Evolutionary conservation across 1,140 invertebrate genomes (phyloP).

Genomic region (Chrysoperla carnea): DNA sequence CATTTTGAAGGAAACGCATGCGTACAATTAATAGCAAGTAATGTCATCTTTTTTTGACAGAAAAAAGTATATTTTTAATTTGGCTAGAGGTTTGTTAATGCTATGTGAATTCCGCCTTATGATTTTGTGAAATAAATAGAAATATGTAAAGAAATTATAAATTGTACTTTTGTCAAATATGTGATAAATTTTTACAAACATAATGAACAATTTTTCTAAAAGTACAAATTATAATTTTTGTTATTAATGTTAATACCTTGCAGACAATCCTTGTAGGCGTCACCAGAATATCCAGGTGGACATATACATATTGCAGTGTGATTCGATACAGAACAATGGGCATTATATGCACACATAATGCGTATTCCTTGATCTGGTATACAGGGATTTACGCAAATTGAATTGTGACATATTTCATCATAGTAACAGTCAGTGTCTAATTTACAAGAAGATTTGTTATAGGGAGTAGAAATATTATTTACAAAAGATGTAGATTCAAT

Average conservation of each 20-base stretch:
- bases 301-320: conserved; percentile 54
- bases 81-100: too few species aligned
- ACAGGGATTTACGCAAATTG: conserved; percentile 58
- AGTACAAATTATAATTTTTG: too few species aligned
- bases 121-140: too few species aligned
- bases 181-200: too few species aligned
- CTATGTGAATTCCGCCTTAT: too few species aligned
- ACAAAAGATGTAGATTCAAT: neutral
- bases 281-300: conserved; percentile 30
- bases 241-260: conserved; percentile 15
- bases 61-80: too few species aligned
- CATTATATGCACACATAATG: conserved; percentile 43
- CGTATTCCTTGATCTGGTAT: conserved; percentile 22
- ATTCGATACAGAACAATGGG: conserved; percentile 46
- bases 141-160: too few species aligned
- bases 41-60: too few species aligned
- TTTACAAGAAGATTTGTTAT: conserved; percentile 26
- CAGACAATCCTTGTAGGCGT: conserved; percentile 18
- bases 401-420: conserved; percentile 43
- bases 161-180: too few species aligned
- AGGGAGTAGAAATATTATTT: conserved; percentile 2
- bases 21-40: too few species aligned
- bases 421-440: conserved; percentile 45
- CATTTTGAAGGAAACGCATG: too few species aligned
- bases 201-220: too few species aligned